These are phyloP conservation scores for Temnothorax longispinosus DNA, from an alignment of 1,140 invertebrate genomes.

Conservation along the genomic window DNA sequence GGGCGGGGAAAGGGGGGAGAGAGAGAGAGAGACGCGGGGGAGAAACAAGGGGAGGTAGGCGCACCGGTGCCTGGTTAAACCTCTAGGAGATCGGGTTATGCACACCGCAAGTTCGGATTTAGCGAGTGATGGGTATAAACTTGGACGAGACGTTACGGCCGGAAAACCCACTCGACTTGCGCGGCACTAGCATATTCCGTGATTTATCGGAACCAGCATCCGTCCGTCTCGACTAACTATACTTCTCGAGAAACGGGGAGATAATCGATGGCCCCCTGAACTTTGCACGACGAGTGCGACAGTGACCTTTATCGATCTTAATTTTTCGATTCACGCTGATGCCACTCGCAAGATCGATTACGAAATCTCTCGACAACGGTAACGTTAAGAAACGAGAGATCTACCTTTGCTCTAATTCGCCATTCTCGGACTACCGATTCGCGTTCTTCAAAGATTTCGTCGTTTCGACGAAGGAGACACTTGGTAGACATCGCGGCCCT, in stretches of 20 bases:
- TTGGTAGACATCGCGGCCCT: slow-evolving; percentile 30
- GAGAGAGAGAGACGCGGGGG: background rate
- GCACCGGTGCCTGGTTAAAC: slow-evolving; percentile 72
- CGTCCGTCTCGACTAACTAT: slow-evolving; percentile 10
- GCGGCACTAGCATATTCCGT: slow-evolving; percentile 24
- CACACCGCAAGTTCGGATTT: slow-evolving; percentile 74
- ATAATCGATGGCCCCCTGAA: slow-evolving; percentile 14
- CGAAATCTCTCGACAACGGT: background rate
- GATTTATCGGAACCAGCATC: slow-evolving; percentile 38
- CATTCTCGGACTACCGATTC: slow-evolving; percentile 4
- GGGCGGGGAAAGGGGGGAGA: background rate
- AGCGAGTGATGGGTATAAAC: slow-evolving; percentile 73
- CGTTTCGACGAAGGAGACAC: slow-evolving; percentile 11
- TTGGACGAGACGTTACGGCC: slow-evolving; percentile 44
- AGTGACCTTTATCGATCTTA: slow-evolving; percentile 5
- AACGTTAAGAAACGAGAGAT: background rate
- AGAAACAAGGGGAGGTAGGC: slow-evolving; percentile 57
- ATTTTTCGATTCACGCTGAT: background rate
- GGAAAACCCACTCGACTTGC: slow-evolving; percentile 42
- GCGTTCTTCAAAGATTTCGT: background rate
- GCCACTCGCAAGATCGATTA: background rate
- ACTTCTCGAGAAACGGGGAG: slow-evolving; percentile 17
- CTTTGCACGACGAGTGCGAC: background rate
- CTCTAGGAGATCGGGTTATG: slow-evolving; percentile 77
- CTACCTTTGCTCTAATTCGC: background rate